Evolutionary conservation across 92 coral and sea anemone species (phyloP).

Genomic region (Parazoanthus darwini): DNA sequence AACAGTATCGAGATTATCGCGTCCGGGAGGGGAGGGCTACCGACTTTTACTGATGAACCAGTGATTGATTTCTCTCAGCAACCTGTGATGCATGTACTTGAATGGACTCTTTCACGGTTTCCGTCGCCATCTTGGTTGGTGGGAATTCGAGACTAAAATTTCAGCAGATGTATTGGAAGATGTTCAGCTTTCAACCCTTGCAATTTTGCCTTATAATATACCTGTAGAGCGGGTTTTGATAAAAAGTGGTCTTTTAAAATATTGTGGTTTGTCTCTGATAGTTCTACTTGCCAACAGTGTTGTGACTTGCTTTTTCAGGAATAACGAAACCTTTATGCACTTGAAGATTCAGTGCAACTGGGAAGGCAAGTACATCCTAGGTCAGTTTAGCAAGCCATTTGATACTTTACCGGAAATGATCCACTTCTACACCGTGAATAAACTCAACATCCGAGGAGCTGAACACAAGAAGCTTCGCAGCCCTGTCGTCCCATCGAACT

Average conservation of each 20-base stretch:
- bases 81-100: too few species aligned
- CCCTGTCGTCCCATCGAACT: slow-evolving; percentile 74
- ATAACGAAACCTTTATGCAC: slow-evolving; percentile 89
- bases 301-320: slow-evolving; percentile 56
- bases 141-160: too few species aligned
- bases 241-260: neutral
- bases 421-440: slow-evolving; percentile 81
- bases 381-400: slow-evolving; percentile 98
- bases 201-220: too few species aligned
- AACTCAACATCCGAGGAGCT: slow-evolving; percentile 94
- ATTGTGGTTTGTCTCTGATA: neutral
- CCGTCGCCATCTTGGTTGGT: too few species aligned
- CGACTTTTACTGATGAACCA: too few species aligned
- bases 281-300: neutral
- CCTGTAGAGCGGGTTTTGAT: too few species aligned
- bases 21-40: too few species aligned
- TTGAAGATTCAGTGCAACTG: slow-evolving; percentile 74
- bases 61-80: too few species aligned
- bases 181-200: too few species aligned
- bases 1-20: too few species aligned
- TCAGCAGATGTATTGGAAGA: too few species aligned
- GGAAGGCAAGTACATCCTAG: slow-evolving; percentile 82
- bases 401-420: slow-evolving; percentile 90
- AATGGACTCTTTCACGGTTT: too few species aligned
- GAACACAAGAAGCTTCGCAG: slow-evolving; percentile 84